Base-by-base conservation (phyloP, 2,888 invertebrate genomes). In the Gasteruption jaculator region DNA sequence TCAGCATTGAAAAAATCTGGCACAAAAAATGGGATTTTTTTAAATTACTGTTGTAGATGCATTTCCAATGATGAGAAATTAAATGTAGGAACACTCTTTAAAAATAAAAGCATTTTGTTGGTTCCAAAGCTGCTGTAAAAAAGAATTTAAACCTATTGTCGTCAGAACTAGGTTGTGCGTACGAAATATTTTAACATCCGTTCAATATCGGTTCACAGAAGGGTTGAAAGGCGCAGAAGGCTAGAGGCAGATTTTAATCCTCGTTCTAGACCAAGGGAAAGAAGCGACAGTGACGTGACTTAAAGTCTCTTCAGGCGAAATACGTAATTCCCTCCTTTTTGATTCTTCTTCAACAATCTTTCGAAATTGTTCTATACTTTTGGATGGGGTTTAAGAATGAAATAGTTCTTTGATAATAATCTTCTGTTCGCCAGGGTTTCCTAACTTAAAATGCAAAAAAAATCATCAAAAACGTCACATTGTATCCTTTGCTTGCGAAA, bases 251-350 rank as follows among this genome's bases (percentile, higher is more conserved):
- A 68, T 67, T 69, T 69, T 69, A 69, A 69, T 69, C 68, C 68
- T 65, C 65, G 64, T 63, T 55, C 56, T 57, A 52, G 57, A 38
- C 52, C 44, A 49, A 49, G 60, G 50, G 49, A 46, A 31, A 33
- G 20, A 62, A 60, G 56, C 56, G 61, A 60, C 49, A 61, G 49
- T 63, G 63, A 67, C 68, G 67, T 67, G 68, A 67, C 66, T 68
- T 60, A 60, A 61, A 67, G 66, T 67, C 65, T 68, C 68, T 68
- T 68, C 65, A 62, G 64, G 66, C 68, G 65, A 67, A 65, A 68
- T 68, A 68, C 68, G 68, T 68, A 65, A 66, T 65, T 65, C 65
- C 56, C 57, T 58, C 56, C 58, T 53, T 45, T n/a, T n/a, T n/a
- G n/a, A 53, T 53, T 54, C 58, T 56, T 55, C 57, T 52, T 49